Base-by-base conservation (phyloP, 2,797 vertebrate genomes). In the Sebastolobus alascanus region DNA sequence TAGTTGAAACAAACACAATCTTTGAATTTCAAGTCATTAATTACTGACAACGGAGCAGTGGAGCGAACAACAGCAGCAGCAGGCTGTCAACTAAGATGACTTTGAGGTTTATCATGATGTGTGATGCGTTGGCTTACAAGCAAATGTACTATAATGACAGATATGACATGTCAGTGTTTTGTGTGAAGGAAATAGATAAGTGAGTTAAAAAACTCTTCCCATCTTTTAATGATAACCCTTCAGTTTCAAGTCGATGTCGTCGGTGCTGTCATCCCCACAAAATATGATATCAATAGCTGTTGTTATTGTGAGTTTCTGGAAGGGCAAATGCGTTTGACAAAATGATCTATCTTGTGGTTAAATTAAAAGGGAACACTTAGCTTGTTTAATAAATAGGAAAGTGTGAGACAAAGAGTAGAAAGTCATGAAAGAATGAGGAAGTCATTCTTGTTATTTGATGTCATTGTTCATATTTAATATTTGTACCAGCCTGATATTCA, bases 381-480 rank as follows among this genome's bases (percentile, higher is more conserved):
- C 40, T 60, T 60, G 40, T 63, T 31, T 38, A 14, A 29, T 20
- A 43, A 20, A 37, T n/a, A 31, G 4, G 18, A 13, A 40, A 35
- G 66, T 69, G 52, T 37, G 6, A 4, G 18, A 56, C 56, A 64
- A 59, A 60, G 43, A 33, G 13, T 16, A 8, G 8, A 11, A 20
- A 66, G 37, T 67, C 33, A 74, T 74, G 55, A 72, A 68, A 66
- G 54, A 61, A 11, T n/a, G 29, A 66, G 10, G n/a, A 56, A 10
- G 22, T 56, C 6, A 37, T 20, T 38, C 20, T 43, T 64, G 22
- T 59, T 37, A 68, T 73, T 25, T 68, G 64, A 83, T 83, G 27
- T 55, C 35, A 55, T 31, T 73, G 16, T 73, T 76, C 33, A 76
- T 79, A 54, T 68, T 82, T 65, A 43, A 75, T 69, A 50, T 61